phyloP scores from a whole-genome alignment of 2,888 invertebrate genomes.

The Cosmorhoe ocellata region DNA sequence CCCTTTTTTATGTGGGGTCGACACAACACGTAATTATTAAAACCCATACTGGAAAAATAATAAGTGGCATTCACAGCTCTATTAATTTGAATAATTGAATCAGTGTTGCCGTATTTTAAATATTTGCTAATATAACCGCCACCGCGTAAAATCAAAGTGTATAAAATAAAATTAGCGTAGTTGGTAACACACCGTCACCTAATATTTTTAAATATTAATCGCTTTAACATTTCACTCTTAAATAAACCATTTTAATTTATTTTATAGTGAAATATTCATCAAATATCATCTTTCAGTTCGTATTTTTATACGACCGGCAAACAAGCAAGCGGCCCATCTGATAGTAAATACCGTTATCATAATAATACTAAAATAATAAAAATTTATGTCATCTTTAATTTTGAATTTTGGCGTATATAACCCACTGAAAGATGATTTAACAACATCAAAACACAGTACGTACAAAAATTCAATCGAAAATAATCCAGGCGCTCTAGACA shows the following conservation, averaged over 20 bases:
- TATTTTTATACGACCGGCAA: no score
- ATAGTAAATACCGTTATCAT: no score
- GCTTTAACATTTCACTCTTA: slow-evolving; percentile 33
- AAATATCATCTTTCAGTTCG: slow-evolving; percentile 19
- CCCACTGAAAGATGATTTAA: slow-evolving; percentile 16
- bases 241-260: not conserved
- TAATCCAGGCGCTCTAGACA: slow-evolving; percentile 28
- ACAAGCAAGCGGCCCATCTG: no score
- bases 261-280: slow-evolving; percentile 25
- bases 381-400: no score
- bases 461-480: slow-evolving; percentile 35
- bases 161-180: slow-evolving; percentile 14
- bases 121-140: slow-evolving; percentile 41
- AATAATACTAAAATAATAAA: not conserved
- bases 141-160: slow-evolving; percentile 48
- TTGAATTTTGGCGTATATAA: not conserved
- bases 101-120: slow-evolving; percentile 48
- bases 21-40: no score
- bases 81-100: not conserved
- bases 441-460: slow-evolving; percentile 32
- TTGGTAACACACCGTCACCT: slow-evolving; percentile 43
- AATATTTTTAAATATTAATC: slow-evolving; percentile 21
- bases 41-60: no score
- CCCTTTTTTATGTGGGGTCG: no score
- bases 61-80: slow-evolving; percentile 1